Evolutionary conservation across 2,113 vertebrate species (phyloP).

Genomic region (Sylvicapra grimmia): DNA sequence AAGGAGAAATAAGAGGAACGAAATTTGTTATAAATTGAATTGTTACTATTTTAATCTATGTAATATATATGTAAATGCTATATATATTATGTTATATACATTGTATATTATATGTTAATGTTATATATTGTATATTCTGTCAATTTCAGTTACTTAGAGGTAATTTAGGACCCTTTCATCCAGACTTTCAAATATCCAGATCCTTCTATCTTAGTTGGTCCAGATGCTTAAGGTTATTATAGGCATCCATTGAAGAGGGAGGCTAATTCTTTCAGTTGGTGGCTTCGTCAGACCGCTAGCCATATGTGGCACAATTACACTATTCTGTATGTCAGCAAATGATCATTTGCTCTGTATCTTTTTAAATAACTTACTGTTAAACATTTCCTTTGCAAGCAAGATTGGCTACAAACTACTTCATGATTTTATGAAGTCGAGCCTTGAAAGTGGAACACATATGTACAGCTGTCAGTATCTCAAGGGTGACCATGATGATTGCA

Average conservation of each 20-base stretch:
- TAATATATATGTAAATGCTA: not conserved
- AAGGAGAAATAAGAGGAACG: not conserved
- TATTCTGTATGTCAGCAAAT: not conserved
- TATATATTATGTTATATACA: not conserved
- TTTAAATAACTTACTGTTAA: not conserved
- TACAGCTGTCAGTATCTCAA: not conserved
- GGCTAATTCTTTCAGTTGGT: not conserved
- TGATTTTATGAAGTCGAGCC: not conserved
- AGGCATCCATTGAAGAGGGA: not conserved
- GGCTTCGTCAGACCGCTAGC: not conserved
- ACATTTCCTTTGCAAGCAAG: not conserved
- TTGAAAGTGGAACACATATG: not conserved
- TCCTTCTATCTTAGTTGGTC: not conserved
- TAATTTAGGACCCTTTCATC: not conserved
- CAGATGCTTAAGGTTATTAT: not conserved
- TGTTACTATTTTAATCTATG: not conserved
- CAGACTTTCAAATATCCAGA: not conserved
- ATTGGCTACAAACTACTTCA: not conserved
- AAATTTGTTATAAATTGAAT: not conserved
- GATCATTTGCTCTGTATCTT: not conserved
- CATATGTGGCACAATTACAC: not conserved
- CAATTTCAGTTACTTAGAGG: not conserved
- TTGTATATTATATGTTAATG: not conserved
- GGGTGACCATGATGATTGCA: not conserved
- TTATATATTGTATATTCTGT: not conserved